Evolutionary conservation across 2,113 vertebrate genomes (phyloP).

Genomic region (Taurulus bubalis): DNA sequence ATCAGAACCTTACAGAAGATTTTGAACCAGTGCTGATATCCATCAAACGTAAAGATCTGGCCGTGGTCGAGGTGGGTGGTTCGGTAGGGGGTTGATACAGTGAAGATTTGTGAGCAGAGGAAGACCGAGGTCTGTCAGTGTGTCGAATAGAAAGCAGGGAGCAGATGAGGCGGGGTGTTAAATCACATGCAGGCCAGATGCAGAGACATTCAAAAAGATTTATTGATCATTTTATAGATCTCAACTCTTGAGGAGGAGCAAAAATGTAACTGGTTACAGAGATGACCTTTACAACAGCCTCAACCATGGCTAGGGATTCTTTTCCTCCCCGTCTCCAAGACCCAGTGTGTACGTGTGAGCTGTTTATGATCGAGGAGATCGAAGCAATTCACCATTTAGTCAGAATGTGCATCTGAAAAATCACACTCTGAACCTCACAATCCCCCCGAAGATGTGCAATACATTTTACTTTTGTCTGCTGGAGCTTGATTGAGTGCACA

Average conservation of each 20-base stretch:
- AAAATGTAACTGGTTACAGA: constrained; percentile 79
- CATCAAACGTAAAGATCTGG: constrained; percentile 52
- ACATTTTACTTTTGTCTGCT: constrained; percentile 55
- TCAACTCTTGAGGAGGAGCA: constrained; percentile 79
- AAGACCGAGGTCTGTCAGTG: constrained; percentile 48
- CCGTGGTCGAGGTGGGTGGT: constrained; percentile 31
- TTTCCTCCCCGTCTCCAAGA: constrained; percentile 18
- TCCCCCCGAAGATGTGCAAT: constrained; percentile 44
- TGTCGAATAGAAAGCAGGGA: constrained; percentile 44
- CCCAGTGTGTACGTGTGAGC: constrained; percentile 43
- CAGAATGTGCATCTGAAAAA: constrained; percentile 50
- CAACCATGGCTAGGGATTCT: constrained; percentile 47
- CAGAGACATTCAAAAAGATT: constrained; percentile 82
- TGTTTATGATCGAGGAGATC: constrained; percentile 37
- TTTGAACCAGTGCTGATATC: constrained; percentile 59
- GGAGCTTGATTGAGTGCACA: constrained; percentile 64
- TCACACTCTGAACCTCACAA: constrained; percentile 32
- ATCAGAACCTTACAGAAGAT: constrained; percentile 61
- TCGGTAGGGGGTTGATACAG: constrained; percentile 20
- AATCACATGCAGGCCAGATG: constrained; percentile 75
- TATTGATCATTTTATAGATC: constrained; percentile 84
- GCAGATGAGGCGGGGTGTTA: constrained; percentile 66
- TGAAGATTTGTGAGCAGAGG: constrained; percentile 53
- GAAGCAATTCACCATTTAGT: constrained; percentile 54
- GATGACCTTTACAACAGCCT: constrained; percentile 81